Conservation (phyloP, 1,140 invertebrate genomes). For the Chrysomallon squamiferum region DNA sequence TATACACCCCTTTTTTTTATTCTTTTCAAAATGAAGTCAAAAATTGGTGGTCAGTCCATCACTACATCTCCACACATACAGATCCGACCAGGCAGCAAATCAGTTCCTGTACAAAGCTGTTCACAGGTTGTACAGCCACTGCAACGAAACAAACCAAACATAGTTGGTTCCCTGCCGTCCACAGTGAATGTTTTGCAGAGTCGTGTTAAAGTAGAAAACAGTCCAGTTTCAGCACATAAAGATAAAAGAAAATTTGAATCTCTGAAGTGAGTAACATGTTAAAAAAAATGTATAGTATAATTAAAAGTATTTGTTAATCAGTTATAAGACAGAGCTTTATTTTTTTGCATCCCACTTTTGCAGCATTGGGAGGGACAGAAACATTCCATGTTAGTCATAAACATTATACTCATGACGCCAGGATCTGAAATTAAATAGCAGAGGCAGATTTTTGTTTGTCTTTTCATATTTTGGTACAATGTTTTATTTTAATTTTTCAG, state of each 20-base stretch:
- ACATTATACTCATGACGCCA: too few relatives aligned
- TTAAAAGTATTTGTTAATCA: too few relatives aligned
- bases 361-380: too few relatives aligned
- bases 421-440: too few relatives aligned
- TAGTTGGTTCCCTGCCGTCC: neutral
- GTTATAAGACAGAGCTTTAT: too few relatives aligned
- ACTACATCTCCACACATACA: neutral
- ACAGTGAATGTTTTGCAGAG: conserved; percentile 23
- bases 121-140: conserved; percentile 3
- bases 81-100: conserved; percentile 5
- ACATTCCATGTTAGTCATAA: too few relatives aligned
- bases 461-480: too few relatives aligned
- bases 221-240: conserved; percentile 33
- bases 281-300: neutral
- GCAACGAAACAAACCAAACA: conserved; percentile 10
- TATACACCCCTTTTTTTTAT: too few relatives aligned
- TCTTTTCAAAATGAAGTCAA: too few relatives aligned
- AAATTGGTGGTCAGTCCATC: conserved; percentile 17
- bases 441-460: too few relatives aligned
- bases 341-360: too few relatives aligned
- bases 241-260: conserved; percentile 59
- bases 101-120: conserved; percentile 9
- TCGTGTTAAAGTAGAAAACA: conserved; percentile 8
- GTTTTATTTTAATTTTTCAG: too few relatives aligned
- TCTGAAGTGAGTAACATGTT: conserved; percentile 49